Conservation (phyloP, 2,888 invertebrate species). For the Mellilla xanthometata region DNA sequence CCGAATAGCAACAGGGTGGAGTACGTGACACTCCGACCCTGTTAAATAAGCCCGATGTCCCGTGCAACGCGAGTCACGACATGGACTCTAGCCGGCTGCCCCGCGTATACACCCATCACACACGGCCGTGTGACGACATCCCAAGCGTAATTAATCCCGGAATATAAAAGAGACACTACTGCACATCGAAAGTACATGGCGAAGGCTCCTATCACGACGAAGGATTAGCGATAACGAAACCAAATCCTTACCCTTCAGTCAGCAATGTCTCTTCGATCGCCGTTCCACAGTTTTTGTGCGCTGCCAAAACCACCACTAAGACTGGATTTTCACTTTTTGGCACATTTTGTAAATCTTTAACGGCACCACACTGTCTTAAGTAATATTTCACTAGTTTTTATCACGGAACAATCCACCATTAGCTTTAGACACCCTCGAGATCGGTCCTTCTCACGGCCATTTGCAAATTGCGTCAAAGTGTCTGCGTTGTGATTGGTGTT, state of each 20-base stretch:
- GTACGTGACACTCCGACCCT: conserved; percentile 40
- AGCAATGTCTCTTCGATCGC: conserved; percentile 72
- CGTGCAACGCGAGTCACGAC: conserved; percentile 40
- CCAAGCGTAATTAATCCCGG: conserved; percentile 10
- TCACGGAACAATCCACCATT: conserved; percentile 74
- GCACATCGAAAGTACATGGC: conserved; percentile 28
- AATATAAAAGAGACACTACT: conserved; percentile 17
- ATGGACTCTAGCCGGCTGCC: conserved; percentile 38
- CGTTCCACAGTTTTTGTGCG: conserved; percentile 71
- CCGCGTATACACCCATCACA: conserved; percentile 46
- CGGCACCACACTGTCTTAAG: conserved; percentile 72
- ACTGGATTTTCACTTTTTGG: conserved; percentile 80
- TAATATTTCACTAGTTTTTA: conserved; percentile 69
- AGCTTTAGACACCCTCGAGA: conserved; percentile 73
- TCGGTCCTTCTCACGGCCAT: conserved; percentile 81
- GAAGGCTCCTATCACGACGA: conserved; percentile 33
- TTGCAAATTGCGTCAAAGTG: conserved; percentile 83
- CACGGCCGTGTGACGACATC: conserved; percentile 15
- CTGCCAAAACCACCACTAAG: conserved; percentile 77
- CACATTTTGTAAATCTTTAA: conserved; percentile 75
- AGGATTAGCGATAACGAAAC: conserved; percentile 48
- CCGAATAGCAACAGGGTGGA: conserved; percentile 24
- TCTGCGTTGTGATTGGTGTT: conserved; percentile 72
- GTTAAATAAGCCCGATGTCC: conserved; percentile 38
- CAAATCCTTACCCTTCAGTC: conserved; percentile 78